Evolutionary conservation across 2,888 invertebrate species (phyloP), one percentile per base, ranked within the genome.

Genomic region (Leptopterna dolabrata): DNA sequence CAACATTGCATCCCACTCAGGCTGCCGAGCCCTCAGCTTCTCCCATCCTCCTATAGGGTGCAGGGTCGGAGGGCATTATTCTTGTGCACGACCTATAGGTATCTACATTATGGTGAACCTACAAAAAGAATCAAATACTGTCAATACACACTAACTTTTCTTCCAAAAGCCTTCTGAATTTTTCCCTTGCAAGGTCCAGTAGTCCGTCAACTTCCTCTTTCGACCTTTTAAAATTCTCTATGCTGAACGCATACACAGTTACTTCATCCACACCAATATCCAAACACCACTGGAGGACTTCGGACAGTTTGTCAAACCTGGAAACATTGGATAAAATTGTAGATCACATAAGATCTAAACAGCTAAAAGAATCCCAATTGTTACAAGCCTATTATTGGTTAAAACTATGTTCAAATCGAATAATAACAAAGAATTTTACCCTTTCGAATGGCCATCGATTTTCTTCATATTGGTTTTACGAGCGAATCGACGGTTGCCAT

Each of bases 231-330:
- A 99, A 99, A 92, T 99, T 99, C 92, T 99, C 99, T 91, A 99
- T 99, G 92, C 99, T 99, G 92, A 99, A 99, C 47, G 99, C 99
- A 93, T 99, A 99, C 0, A 99, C 97, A 9, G 99, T 99, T 0
- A 99, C 98, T 94, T 99, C 98, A 47, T 94, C 94, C 89, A 99
- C 95, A 70, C 90, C 99, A 87, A 99, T 93, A 91, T 98, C 96
- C 87, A 96, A 93, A 92, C 99, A 99, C 97, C 97, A 97, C 92
- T 96, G 94, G 63, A 98, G 92, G 24, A 96, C 96, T 93, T 96
- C 95, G 0, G 96, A 94, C 86, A 97, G 92, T 91, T 96, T 97
- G 88, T 96, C 95, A 92, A 97, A 97, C 11, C 97, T 92, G 89
- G n/a, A 89, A 89, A 78, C 24, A 63, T 45, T 13, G n/a, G n/a